Conservation (phyloP, 1,140 invertebrate genomes). For the Dendrolimus kikuchii region DNA sequence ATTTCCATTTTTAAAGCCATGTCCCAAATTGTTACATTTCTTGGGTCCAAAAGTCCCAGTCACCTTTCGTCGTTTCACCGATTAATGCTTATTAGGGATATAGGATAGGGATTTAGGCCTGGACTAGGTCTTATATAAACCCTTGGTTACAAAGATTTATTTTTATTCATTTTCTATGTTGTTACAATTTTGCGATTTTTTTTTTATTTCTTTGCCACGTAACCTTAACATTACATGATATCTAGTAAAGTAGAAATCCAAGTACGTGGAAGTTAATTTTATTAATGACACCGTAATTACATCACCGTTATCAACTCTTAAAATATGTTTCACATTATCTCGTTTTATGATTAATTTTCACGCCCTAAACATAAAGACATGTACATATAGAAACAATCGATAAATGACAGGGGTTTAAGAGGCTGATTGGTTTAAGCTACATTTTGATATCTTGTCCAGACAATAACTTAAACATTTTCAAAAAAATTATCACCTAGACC, state of each 20-base stretch:
- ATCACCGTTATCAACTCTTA: slow-evolving; percentile 55
- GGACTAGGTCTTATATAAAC: slow-evolving; percentile 26
- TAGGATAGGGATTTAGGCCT: slow-evolving; percentile 6
- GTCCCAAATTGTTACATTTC: too few relatives aligned
- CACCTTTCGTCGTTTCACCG: too few relatives aligned
- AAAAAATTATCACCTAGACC: too few relatives aligned
- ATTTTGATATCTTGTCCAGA: too few relatives aligned
- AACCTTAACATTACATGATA: slow-evolving; percentile 60
- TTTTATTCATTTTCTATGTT: slow-evolving; percentile 68
- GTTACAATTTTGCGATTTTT: slow-evolving; percentile 69
- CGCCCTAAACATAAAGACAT: slow-evolving; percentile 30
- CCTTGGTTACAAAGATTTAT: slow-evolving; percentile 61
- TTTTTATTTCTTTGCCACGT: slow-evolving; percentile 55
- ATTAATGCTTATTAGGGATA: too few relatives aligned
- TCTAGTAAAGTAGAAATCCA: slow-evolving; percentile 66
- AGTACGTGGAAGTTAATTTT: slow-evolving; percentile 64
- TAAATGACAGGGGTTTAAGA: slow-evolving; percentile 23
- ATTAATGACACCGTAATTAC: slow-evolving; percentile 62
- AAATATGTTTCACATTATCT: slow-evolving; percentile 54
- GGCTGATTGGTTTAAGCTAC: too few relatives aligned
- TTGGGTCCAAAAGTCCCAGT: too few relatives aligned
- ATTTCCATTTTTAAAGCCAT: too few relatives aligned
- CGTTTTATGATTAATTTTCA: slow-evolving; percentile 47
- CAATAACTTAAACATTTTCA: too few relatives aligned
- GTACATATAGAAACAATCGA: slow-evolving; percentile 33